phyloP scores from a whole-genome alignment of 1,140 invertebrate species.

The Aphelenchoides avenae region DNA sequence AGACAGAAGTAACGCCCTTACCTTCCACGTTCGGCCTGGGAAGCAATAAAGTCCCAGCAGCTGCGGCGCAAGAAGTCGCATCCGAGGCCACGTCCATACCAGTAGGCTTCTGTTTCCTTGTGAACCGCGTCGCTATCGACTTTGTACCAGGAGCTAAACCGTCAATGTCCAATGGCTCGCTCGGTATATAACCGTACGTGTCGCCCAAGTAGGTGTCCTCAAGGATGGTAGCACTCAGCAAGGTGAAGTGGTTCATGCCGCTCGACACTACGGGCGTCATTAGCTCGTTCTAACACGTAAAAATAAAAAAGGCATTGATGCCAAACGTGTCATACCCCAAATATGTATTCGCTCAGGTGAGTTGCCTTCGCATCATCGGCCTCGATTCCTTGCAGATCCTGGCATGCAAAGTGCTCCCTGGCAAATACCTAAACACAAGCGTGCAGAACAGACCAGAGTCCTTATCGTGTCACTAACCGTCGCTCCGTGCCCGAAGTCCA shows the following conservation, averaged over 20 bases:
- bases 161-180: slow-evolving; percentile 11
- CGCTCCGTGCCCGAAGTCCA: slow-evolving; percentile 34
- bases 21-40: neutral
- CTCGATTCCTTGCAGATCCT: slow-evolving; percentile 22
- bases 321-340: slow-evolving; percentile 23
- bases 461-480: slow-evolving; percentile 4
- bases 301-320: neutral
- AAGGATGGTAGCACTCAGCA: slow-evolving; percentile 28
- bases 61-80: slow-evolving; percentile 27
- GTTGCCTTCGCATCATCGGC: slow-evolving; percentile 37
- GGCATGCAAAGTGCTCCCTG: slow-evolving; percentile 27
- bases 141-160: slow-evolving; percentile 28
- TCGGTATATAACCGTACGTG: slow-evolving; percentile 4
- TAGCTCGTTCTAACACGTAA: slow-evolving; percentile 34
- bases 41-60: slow-evolving; percentile 31
- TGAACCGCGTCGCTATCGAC: slow-evolving; percentile 22
- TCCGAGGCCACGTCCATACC: slow-evolving; percentile 29
- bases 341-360: slow-evolving; percentile 40
- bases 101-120: slow-evolving; percentile 26
- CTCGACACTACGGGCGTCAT: slow-evolving; percentile 35
- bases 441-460: neutral
- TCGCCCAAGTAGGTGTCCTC: slow-evolving; percentile 31
- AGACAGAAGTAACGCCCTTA: neutral
- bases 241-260: slow-evolving; percentile 38
- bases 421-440: slow-evolving; percentile 22